These are phyloP conservation scores for Entomyzon cyanotis DNA, from an alignment of 2,113 vertebrate genomes.

Conservation along the genomic window DNA sequence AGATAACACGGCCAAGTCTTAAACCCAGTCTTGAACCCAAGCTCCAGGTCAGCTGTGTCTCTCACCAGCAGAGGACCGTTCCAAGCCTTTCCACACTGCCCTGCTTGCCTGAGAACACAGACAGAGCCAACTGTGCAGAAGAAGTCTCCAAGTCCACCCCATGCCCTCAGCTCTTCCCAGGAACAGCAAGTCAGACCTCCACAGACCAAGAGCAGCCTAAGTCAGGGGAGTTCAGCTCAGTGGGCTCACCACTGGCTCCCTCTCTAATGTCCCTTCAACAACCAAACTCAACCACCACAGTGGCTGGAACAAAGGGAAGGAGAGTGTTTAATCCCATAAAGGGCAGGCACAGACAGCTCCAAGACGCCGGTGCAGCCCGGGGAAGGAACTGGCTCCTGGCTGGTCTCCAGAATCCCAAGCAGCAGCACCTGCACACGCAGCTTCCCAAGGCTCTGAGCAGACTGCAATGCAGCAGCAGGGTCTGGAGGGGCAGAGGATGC, in stretches of 20 bases:
- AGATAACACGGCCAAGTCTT: background rate
- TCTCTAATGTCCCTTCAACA: background rate
- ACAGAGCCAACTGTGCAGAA: background rate
- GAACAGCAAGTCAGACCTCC: background rate
- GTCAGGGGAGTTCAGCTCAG: background rate
- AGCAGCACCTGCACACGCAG: background rate
- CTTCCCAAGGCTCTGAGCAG: background rate
- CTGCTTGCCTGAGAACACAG: background rate
- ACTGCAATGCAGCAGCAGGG: background rate
- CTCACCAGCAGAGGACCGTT: background rate
- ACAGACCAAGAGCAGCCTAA: background rate
- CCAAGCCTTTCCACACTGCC: background rate
- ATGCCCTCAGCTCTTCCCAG: background rate
- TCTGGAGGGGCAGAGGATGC: background rate
- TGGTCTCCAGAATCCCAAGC: constrained; percentile 9
- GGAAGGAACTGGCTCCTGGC: background rate
- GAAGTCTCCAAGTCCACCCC: background rate
- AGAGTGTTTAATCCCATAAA: background rate
- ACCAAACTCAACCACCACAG: background rate
- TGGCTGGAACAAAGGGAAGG: background rate
- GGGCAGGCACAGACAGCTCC: background rate
- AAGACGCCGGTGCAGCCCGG: fast-evolving
- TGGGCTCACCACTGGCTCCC: background rate
- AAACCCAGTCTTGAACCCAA: background rate
- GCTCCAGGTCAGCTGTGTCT: background rate